These are phyloP conservation scores for Amphiprion clarkii DNA, from an alignment of 2,797 vertebrate genomes.

Conservation along the genomic window DNA sequence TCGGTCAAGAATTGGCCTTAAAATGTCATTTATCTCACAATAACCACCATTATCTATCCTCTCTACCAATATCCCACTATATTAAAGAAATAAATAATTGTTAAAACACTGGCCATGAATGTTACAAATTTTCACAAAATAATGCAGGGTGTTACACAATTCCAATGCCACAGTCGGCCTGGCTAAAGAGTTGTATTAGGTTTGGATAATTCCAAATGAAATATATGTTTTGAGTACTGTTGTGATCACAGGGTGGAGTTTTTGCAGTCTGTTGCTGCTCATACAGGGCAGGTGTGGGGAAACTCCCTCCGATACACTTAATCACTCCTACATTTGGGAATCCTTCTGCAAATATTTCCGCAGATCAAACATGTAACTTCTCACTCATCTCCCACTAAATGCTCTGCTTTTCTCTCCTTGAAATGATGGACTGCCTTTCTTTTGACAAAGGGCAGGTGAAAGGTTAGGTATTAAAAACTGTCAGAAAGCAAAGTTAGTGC, in stretches of 20 bases:
- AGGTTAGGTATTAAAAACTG: conserved; percentile 73
- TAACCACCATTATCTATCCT: not conserved
- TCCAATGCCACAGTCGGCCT: no score
- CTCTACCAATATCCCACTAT: not conserved
- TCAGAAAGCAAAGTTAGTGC: conserved; percentile 66
- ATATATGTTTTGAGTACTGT: conserved; percentile 31
- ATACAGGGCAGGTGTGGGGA: conserved; percentile 66
- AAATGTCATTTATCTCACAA: not conserved
- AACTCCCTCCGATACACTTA: conserved; percentile 72
- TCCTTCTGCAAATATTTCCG: conserved; percentile 75
- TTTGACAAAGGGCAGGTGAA: conserved; percentile 72
- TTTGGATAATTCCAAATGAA: conserved; percentile 1
- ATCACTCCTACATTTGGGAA: conserved; percentile 67
- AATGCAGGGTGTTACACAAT: not conserved
- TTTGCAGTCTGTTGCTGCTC: conserved; percentile 32
- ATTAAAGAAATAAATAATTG: not conserved
- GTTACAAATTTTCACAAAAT: not conserved
- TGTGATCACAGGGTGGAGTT: conserved; percentile 48
- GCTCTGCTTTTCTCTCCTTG: conserved; percentile 63
- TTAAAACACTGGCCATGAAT: not conserved
- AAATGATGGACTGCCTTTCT: conserved; percentile 76
- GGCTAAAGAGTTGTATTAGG: not conserved
- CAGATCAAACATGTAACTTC: conserved; percentile 77
- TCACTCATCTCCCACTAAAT: conserved; percentile 80
- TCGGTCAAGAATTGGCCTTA: no score